phyloP scores from a whole-genome alignment of 2,797 vertebrate genomes.

The Propithecus deckenii region DNA sequence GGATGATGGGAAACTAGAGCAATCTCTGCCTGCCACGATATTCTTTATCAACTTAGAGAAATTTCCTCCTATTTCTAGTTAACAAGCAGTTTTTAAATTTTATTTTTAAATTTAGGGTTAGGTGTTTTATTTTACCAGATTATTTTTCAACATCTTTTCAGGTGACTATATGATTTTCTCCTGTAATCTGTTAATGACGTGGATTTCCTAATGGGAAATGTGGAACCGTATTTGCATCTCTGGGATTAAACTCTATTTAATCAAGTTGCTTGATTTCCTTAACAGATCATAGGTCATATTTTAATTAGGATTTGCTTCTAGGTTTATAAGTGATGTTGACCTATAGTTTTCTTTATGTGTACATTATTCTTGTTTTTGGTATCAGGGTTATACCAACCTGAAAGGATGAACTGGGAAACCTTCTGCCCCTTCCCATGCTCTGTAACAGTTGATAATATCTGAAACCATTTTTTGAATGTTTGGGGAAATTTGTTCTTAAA shows the following conservation, averaged over 20 bases:
- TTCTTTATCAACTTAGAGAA: neutral
- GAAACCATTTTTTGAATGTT: neutral
- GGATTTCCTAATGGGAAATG: neutral
- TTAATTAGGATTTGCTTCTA: neutral
- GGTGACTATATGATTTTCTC: neutral
- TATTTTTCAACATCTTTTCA: neutral
- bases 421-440: neutral
- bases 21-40: neutral
- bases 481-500: conserved; percentile 43
- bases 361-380: neutral
- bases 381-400: neutral
- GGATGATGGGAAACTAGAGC: neutral
- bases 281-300: neutral
- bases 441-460: neutral
- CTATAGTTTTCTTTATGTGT: neutral
- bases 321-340: neutral
- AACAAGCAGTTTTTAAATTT: neutral
- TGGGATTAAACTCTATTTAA: neutral
- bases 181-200: neutral
- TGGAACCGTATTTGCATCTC: neutral
- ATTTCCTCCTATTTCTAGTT: neutral
- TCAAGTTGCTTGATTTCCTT: neutral
- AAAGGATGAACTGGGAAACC: neutral
- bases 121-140: neutral
- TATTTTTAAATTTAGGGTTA: neutral